Evolutionary conservation across 2,797 vertebrate genomes (phyloP).

Genomic region (Cottoperca gobio): DNA sequence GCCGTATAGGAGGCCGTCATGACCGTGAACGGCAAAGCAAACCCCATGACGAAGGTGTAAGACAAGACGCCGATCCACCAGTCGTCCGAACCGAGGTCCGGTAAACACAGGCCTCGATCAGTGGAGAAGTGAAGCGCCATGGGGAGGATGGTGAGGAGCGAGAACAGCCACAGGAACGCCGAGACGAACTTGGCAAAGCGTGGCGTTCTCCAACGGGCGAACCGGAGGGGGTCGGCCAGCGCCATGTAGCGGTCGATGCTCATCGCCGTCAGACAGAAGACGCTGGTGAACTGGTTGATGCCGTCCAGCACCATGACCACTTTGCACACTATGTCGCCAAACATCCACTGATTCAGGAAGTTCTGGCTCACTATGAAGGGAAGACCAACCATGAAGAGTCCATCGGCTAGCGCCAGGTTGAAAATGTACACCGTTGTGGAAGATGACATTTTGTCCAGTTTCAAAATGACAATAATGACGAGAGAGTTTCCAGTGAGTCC

Average conservation of each 20-base stretch:
- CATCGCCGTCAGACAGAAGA: slow-evolving; percentile 85
- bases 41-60: slow-evolving; percentile 84
- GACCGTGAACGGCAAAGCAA: slow-evolving; percentile 78
- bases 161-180: slow-evolving; percentile 80
- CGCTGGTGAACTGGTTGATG: slow-evolving; percentile 88
- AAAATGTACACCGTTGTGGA: slow-evolving; percentile 85
- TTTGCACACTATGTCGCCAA: slow-evolving; percentile 81
- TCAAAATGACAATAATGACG: slow-evolving; percentile 79
- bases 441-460: slow-evolving; percentile 83
- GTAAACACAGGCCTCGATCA: slow-evolving; percentile 69
- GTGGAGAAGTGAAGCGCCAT: slow-evolving; percentile 83
- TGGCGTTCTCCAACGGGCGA: slow-evolving; percentile 79
- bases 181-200: slow-evolving; percentile 78
- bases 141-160: slow-evolving; percentile 83
- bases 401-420: slow-evolving; percentile 85
- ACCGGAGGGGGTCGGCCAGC: slow-evolving; percentile 74
- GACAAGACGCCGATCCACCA: slow-evolving; percentile 81
- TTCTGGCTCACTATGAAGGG: slow-evolving; percentile 85
- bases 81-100: slow-evolving; percentile 54
- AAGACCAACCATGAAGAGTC: slow-evolving; percentile 86
- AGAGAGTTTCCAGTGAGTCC: slow-evolving; percentile 83
- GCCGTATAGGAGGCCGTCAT: slow-evolving; percentile 78
- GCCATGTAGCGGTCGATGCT: slow-evolving; percentile 87
- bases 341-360: slow-evolving; percentile 81
- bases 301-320: slow-evolving; percentile 85